Base-by-base conservation (phyloP, 2,888 invertebrate genomes). In the Lasioglossum morio region DNA sequence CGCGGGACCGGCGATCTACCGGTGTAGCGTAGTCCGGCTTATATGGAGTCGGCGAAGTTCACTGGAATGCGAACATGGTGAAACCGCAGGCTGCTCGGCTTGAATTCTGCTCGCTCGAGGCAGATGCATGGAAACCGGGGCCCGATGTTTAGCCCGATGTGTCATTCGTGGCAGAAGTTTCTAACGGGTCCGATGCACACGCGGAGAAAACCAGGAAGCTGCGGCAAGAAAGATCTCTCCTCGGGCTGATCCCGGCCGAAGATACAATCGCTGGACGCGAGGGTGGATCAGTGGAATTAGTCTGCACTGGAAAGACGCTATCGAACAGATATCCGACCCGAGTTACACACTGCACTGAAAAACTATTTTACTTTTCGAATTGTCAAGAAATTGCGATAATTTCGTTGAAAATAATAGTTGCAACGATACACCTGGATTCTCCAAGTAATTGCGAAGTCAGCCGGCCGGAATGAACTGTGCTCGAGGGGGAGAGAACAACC, bases 21-120 rank as follows among this genome's bases (percentile, higher is more conserved):
- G 19, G n/a, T 34, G 30, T 66, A 60, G 66, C 27, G 43, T 19
- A 19, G 75, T 78, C 60, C 60, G 60, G 60, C 60, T 60, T 85
- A 43, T 83, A 79, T 77, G 81, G 73, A 57, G 72, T 79, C 78
- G 57, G 74, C 69, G 8, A 78, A 75, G 85, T 81, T 85, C 73
- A 78, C 48, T 40, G 75, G 78, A 86, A 86, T 86, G 85, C 85
- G 81, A 86, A 69, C 86, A 60, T 86, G 72, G 78, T 70, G 86
- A 81, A 86, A 86, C 86, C 86, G 76, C 86, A 73, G 78, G 69
- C 72, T 69, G 53, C 63, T 27, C 63, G 48, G 72, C 48, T 60
- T n/a, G 46, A 70, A 80, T 81, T 48, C 60, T 14, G 86, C 75
- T 43, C 76, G 72, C 72, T 60, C 27, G 4, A n/a, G 70, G 66